Conservation (phyloP, 2,888 invertebrate species). For the Eilema sororculum region DNA sequence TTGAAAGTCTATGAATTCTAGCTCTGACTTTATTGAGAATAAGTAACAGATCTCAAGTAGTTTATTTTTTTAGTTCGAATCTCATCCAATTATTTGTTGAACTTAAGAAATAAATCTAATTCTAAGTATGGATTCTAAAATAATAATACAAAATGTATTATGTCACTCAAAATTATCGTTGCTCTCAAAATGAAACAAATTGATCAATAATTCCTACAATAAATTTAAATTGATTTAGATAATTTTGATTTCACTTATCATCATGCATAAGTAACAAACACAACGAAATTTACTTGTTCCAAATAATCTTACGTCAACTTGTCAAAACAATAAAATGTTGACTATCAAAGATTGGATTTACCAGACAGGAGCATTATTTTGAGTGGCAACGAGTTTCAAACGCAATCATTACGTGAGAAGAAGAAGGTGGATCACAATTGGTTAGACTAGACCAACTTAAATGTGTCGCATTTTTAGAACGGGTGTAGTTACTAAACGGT, state of each 20-base stretch:
- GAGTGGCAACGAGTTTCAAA: no score
- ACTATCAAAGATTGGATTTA: slow-evolving; percentile 19
- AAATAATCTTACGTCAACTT: not conserved
- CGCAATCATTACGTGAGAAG: no score
- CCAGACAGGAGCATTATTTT: slow-evolving; percentile 3
- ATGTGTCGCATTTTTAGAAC: no score
- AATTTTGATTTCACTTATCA: not conserved
- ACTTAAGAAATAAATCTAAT: not conserved
- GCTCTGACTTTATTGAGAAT: no score
- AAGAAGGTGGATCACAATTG: no score
- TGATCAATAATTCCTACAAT: not conserved
- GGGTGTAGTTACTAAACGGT: no score
- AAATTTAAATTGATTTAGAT: not conserved
- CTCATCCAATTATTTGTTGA: not conserved
- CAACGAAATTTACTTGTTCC: not conserved
- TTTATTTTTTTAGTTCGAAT: not conserved
- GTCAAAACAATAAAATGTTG: slow-evolving; percentile 15
- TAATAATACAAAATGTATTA: no score
- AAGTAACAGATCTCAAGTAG: no score
- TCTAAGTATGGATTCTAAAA: no score
- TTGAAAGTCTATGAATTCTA: no score
- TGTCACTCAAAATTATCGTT: not conserved
- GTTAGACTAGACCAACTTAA: no score
- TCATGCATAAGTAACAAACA: not conserved
- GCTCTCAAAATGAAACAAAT: not conserved